Percentiles rank a stretch among this genome's conserved stretches.
Conservation (phyloP, 2,113 vertebrate genomes). For the Chlorocebus sabaeus region DNA sequence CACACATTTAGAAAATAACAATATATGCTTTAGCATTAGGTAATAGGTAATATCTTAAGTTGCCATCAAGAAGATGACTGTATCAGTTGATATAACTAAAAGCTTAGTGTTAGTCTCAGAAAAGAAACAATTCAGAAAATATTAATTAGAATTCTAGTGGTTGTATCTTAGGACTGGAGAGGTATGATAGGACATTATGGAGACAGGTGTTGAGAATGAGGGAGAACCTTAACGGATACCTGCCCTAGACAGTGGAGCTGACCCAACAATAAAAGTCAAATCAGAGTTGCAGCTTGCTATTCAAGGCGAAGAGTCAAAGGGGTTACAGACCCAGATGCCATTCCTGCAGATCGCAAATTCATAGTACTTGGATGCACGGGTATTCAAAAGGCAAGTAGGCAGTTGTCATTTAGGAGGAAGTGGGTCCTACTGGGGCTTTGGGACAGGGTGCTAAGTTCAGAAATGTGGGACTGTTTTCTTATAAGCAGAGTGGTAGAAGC, state of each 20-base stretch:
- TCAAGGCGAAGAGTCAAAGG: neutral
- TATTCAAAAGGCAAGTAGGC: neutral
- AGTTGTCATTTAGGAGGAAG: neutral
- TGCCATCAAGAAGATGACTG: neutral
- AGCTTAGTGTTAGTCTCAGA: neutral
- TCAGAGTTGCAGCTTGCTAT: neutral
- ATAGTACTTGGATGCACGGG: neutral
- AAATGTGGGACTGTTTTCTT: neutral
- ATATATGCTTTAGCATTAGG: neutral
- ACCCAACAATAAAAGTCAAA: neutral
- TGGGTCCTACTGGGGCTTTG: neutral
- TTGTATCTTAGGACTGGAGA: neutral
- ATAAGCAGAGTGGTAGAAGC: neutral
- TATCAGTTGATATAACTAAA: conserved; percentile 37
- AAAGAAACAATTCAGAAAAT: neutral
- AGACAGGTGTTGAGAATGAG: neutral
- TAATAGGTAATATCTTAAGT: neutral
- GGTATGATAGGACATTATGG: neutral
- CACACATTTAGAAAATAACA: neutral
- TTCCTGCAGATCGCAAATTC: neutral
- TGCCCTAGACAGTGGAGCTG: neutral
- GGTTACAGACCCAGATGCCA: neutral
- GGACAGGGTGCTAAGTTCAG: neutral
- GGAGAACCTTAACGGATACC: neutral
- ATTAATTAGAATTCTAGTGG: neutral